These are phyloP conservation scores for Myanophis thanlyinensis DNA, from an alignment of 2,113 vertebrate genomes.

Conservation along the genomic window DNA sequence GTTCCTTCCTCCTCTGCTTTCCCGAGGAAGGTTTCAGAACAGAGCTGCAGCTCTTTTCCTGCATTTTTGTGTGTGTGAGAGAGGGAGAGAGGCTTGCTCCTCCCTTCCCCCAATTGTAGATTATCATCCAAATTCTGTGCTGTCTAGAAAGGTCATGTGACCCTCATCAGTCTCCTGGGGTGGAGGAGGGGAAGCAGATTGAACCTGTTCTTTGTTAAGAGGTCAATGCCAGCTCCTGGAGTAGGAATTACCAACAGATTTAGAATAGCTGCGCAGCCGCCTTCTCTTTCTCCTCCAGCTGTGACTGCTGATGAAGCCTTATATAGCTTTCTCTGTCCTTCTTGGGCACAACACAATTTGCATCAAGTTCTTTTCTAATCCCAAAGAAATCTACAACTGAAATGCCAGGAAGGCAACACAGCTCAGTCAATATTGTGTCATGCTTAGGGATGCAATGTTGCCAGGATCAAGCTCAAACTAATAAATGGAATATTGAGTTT, in stretches of 20 bases:
- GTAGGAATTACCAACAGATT: conserved; percentile 73
- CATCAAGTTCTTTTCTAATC: background rate
- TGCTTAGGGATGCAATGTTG: background rate
- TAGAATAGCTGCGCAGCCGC: conserved; percentile 68
- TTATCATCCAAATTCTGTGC: conserved; percentile 73
- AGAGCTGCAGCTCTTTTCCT: conserved; percentile 42
- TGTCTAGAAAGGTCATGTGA: conserved; percentile 85
- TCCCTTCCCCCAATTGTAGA: conserved; percentile 64
- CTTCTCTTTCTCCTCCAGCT: background rate
- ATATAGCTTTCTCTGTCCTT: background rate
- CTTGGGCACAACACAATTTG: no score
- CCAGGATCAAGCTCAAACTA: background rate
- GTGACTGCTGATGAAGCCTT: background rate
- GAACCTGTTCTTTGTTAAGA: conserved; percentile 88
- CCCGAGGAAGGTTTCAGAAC: conserved; percentile 32
- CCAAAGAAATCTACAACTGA: background rate
- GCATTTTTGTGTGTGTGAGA: background rate
- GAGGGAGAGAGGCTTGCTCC: conserved; percentile 40
- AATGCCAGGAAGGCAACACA: background rate
- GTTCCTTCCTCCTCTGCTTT: background rate
- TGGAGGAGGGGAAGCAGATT: conserved; percentile 76
- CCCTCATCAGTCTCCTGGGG: conserved; percentile 75
- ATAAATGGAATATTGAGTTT: background rate
- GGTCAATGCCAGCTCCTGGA: conserved; percentile 79
- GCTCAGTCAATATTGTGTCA: background rate